Conservation (phyloP, 2,888 invertebrate species). For the Troides oblongomaculatus region DNA sequence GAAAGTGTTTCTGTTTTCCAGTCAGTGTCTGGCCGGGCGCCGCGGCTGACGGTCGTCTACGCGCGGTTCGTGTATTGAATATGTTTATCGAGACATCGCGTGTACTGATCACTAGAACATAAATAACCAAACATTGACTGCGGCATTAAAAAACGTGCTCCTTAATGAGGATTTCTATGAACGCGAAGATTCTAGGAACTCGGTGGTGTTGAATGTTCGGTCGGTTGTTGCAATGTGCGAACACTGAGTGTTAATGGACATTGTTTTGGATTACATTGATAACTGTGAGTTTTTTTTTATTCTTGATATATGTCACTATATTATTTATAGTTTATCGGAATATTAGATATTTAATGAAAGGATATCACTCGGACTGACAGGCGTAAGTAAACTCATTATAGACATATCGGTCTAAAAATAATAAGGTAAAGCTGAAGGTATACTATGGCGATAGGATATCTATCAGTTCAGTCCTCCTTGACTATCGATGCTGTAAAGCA, state of each 20-base stretch:
- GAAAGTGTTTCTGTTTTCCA: conserved; percentile 54
- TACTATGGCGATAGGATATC: too few relatives aligned
- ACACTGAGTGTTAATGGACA: conserved; percentile 30
- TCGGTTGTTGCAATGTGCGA: conserved; percentile 28
- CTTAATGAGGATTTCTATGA: conserved; percentile 27
- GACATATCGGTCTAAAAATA: too few relatives aligned
- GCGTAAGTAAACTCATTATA: too few relatives aligned
- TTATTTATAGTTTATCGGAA: too few relatives aligned
- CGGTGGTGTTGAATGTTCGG: conserved; percentile 23
- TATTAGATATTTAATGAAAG: too few relatives aligned
- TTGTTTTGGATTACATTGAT: conserved; percentile 38
- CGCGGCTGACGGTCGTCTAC: conserved; percentile 50
- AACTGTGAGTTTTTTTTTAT: conserved; percentile 15
- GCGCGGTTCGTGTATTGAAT: conserved; percentile 20
- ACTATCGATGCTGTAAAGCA: too few relatives aligned
- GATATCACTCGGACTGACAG: too few relatives aligned
- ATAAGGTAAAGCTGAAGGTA: too few relatives aligned
- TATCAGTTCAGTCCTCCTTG: too few relatives aligned
- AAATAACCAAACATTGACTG: conserved; percentile 25
- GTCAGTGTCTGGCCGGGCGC: conserved; percentile 57
- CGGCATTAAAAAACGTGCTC: conserved; percentile 7
- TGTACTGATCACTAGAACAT: conserved; percentile 27
- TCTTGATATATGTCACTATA: too few relatives aligned
- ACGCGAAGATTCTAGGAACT: conserved; percentile 16
- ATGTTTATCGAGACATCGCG: conserved; percentile 23